Base-by-base conservation (phyloP, 30 jellyfish, hydroid and myxozoan species). In the Chrysaora quinquecirrha region DNA sequence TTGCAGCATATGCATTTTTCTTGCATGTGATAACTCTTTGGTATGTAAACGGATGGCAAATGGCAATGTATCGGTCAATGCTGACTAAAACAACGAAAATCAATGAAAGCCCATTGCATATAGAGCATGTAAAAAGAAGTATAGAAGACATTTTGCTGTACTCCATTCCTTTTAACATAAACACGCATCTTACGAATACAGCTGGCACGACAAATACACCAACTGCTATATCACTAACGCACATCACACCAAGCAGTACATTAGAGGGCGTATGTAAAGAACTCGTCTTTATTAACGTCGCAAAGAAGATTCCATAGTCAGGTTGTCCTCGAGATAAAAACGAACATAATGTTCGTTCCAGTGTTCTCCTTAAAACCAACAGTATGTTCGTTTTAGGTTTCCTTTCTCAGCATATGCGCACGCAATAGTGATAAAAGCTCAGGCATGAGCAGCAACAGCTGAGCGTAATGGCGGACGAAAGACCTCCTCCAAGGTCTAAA, bases 261-360 rank as follows among this genome's bases (percentile, higher is more conserved):
- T 70, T 70, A 16, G 82, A 70, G 0, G 82, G 82, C 21, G 82
- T 70, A 22, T 70, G 64, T 12, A 70, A 35, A 6, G 82, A 70
- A 70, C 21, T n/a, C 18, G 82, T 70, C 30, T 70, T 70, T 0
- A 70, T 1, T 7, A 70, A 27, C 19, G 82, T 70, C 27, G 32
- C 9, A 6, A 70, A 12, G 3, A 70, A 43, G 25, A 34, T 0
- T 11, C 46, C 64, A 43, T 70, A 32, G n/a, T 22, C 67, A 24
- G 24, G 23, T 27, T 25, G 21, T 32, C 58, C n/a, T n/a, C n/a
- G n/a, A n/a, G n/a, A n/a, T n/a, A n/a, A n/a, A n/a, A n/a, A n/a
- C n/a, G n/a, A n/a, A n/a, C n/a, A n/a, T n/a, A n/a, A n/a, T n/a
- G n/a, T n/a, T n/a, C n/a, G n/a, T n/a, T n/a, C n/a, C n/a, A n/a